phyloP scores from a whole-genome alignment of 2,797 vertebrate species.

The Champsocephalus gunnari region DNA sequence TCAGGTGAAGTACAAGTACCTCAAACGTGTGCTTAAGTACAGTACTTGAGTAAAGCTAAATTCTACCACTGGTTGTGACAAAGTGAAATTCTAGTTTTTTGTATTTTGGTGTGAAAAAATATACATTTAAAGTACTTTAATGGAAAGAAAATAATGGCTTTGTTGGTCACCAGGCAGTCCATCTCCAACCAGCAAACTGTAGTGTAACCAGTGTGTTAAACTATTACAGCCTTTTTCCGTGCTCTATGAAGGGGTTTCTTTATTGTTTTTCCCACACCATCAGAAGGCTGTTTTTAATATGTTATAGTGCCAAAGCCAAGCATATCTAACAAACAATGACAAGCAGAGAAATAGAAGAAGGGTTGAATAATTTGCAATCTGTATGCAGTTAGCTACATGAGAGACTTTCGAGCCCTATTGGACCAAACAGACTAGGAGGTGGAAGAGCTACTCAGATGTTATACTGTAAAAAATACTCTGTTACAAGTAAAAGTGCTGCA shows the following conservation, averaged over 20 bases:
- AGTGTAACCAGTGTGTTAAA: background rate
- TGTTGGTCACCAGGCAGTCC: background rate
- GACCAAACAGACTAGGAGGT: background rate
- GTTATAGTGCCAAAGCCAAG: background rate
- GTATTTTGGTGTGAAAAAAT: background rate
- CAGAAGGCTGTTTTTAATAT: background rate
- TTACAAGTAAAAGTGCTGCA: too few species aligned
- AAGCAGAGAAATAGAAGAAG: background rate
- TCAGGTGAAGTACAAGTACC: too few species aligned
- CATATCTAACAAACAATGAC: background rate
- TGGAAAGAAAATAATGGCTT: background rate
- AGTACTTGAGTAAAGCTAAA: too few species aligned
- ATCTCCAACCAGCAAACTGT: background rate
- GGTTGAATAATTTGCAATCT: conserved; percentile 6
- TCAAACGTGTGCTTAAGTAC: too few species aligned
- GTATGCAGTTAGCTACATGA: background rate
- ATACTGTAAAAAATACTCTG: too few species aligned
- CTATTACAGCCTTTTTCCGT: background rate
- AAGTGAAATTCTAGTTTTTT: background rate
- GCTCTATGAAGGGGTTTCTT: background rate
- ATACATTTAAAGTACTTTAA: too few species aligned
- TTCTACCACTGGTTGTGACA: too few species aligned
- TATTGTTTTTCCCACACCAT: background rate
- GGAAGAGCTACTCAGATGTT: too few species aligned
- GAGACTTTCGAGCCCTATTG: background rate